Base-by-base conservation (phyloP, 2,797 vertebrate species). In the Myiothlypis chrysogaster region DNA sequence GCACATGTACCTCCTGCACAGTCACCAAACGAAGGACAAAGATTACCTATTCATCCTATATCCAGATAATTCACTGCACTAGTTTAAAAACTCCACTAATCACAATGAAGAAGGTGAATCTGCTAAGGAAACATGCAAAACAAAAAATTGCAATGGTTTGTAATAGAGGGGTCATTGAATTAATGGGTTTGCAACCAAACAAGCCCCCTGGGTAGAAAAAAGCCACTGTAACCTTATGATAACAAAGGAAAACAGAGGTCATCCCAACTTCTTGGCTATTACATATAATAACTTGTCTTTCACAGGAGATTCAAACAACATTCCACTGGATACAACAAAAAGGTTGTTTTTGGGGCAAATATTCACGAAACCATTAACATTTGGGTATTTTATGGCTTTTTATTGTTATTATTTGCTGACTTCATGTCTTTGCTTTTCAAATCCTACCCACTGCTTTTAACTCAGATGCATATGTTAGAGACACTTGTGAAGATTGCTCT, bases 301-400 rank as follows among this genome's bases (percentile, higher is more conserved):
- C 56, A 86, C 5, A 47, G 9, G 28, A 52, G 46, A 57, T 72
- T 27, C 22, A 46, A 75, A 43, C 15, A 73, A 15, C 1, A 8
- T 75, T 39, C 9, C 16, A 71, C 35, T 75, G 52, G 24, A 55
- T 52, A 28, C 4, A 70, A 66, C 2, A 50, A 55, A 72, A 86
- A 4, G 1, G 2, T 65, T 57, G 7, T 47, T 91, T 83, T 77
- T 11, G 24, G 24, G 25, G 35, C 27, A 73, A 11, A 12, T 39
- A 41, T 34, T 80, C 73, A 85, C 0, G 1, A 83, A 90, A 53
- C 2, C 0, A 4, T 9, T 1, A 2, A 14, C 4, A 8, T 46
- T 19, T 22, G 1, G 4, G 3, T 1, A 8, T 24, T 50, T 20
- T 2, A 16, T 27, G 0, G 4, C 11, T 52, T 16, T 49, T 27